Conservation (phyloP, 2,888 invertebrate genomes). For the Nasonovia ribisnigri region DNA sequence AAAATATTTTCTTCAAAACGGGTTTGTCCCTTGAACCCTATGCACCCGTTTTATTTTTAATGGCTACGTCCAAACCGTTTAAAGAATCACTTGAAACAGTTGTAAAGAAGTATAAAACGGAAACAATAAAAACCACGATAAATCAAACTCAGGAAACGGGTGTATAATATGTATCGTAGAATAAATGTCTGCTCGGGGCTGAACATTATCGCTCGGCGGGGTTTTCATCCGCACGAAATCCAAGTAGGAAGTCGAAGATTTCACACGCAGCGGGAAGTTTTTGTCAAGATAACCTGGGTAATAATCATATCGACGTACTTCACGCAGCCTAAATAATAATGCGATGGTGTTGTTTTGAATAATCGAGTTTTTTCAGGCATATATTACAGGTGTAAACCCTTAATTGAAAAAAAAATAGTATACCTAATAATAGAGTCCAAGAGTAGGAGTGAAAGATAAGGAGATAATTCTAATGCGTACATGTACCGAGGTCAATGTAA, state of each 20-base stretch:
- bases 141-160: slow-evolving; percentile 56
- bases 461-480: slow-evolving; percentile 3
- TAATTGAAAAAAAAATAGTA: slow-evolving; percentile 19
- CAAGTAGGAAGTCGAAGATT: slow-evolving; percentile 58
- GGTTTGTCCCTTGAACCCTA: background rate
- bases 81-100: slow-evolving; percentile 21
- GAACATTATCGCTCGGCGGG: slow-evolving; percentile 50
- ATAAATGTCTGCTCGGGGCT: slow-evolving; percentile 34
- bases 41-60: background rate
- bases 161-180: slow-evolving; percentile 2
- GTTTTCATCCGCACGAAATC: slow-evolving; percentile 56
- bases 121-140: slow-evolving; percentile 49
- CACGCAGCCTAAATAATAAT: slow-evolving; percentile 21
- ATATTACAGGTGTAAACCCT: slow-evolving; percentile 14
- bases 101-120: slow-evolving; percentile 27
- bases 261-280: slow-evolving; percentile 55
- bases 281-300: background rate
- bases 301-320: slow-evolving; percentile 16
- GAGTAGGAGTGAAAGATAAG: background rate
- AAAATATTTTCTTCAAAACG: background rate
- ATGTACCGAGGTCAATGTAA: slow-evolving; percentile 34
- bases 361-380: slow-evolving; percentile 11
- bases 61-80: slow-evolving; percentile 36
- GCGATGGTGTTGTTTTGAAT: background rate
- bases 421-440: background rate